A percentile compares a stretch with the other conserved stretches of the same genome.
Evolutionary conservation across 2,888 invertebrate species (phyloP).

Genomic region (Macrosiphum euphorbiae): DNA sequence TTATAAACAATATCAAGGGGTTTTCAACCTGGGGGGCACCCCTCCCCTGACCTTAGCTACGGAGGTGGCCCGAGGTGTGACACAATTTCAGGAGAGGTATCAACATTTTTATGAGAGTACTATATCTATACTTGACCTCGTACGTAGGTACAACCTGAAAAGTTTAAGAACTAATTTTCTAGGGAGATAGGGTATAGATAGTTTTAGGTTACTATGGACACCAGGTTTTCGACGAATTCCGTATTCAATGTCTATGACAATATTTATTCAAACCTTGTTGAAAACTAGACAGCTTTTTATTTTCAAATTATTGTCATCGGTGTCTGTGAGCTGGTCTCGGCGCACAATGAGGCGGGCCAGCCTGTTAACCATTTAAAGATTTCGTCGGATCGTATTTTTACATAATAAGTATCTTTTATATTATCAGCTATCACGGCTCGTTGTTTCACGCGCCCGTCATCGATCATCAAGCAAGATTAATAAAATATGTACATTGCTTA

Average conservation of each 20-base stretch:
- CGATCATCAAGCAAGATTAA: not conserved
- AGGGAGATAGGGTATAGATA: not conserved
- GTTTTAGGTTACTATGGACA: not conserved
- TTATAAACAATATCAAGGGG: not conserved
- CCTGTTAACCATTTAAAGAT: not conserved
- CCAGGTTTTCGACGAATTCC: not conserved
- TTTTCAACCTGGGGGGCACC: not conserved
- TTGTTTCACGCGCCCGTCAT: not conserved
- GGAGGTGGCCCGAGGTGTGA: not conserved
- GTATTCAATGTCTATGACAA: not conserved
- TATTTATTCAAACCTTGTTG: not conserved
- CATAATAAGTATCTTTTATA: not conserved
- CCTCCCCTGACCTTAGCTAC: accelerated
- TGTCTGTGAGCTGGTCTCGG: not conserved
- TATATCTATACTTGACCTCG: not conserved
- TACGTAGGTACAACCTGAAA: not conserved
- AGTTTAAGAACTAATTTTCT: not conserved
- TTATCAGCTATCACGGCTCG: not conserved
- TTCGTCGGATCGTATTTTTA: not conserved
- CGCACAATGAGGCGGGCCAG: not conserved
- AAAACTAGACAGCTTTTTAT: not conserved
- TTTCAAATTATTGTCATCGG: not conserved
- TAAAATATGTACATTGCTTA: not conserved
- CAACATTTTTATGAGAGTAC: not conserved
- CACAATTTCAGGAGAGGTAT: not conserved